Conservation (phyloP, 2,888 invertebrate species). For the Harpalus rubripes region DNA sequence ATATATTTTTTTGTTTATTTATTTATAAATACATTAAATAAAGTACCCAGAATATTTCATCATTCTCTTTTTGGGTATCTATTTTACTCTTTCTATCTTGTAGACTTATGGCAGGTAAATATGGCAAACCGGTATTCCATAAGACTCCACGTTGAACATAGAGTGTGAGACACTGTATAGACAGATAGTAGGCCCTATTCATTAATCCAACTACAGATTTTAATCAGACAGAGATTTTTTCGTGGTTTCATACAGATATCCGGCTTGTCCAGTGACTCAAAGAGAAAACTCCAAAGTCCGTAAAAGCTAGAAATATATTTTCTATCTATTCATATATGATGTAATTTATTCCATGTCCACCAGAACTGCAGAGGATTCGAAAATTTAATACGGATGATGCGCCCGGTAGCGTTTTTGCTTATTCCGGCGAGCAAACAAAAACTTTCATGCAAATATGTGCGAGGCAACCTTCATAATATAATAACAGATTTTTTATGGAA, state of each 20-base stretch:
- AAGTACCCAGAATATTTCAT: no score
- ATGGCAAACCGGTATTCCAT: no score
- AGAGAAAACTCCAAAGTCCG: no score
- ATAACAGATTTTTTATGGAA: conserved; percentile 11
- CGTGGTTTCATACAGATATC: not conserved
- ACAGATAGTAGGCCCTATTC: no score
- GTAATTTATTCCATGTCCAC: not conserved
- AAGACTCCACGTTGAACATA: no score
- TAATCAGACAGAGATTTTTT: conserved; percentile 22
- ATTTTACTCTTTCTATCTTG: no score
- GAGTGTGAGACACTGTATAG: no score
- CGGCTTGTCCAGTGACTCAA: no score
- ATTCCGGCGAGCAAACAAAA: conserved; percentile 51
- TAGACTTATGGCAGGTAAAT: no score
- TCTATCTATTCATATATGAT: not conserved
- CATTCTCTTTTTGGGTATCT: no score
- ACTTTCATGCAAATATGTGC: conserved; percentile 31
- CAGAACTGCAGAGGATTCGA: not conserved
- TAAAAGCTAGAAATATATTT: not conserved
- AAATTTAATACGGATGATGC: conserved; percentile 43
- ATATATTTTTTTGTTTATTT: no score
- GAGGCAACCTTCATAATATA: conserved; percentile 38
- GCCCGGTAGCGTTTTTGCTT: conserved; percentile 41
- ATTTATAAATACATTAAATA: no score
- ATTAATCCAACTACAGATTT: conserved; percentile 55